A percentile compares a stretch with the other conserved stretches of the same genome.
These are phyloP conservation scores for Muricea muricata DNA, from an alignment of 92 coral and sea anemone species.

Conservation along the genomic window DNA sequence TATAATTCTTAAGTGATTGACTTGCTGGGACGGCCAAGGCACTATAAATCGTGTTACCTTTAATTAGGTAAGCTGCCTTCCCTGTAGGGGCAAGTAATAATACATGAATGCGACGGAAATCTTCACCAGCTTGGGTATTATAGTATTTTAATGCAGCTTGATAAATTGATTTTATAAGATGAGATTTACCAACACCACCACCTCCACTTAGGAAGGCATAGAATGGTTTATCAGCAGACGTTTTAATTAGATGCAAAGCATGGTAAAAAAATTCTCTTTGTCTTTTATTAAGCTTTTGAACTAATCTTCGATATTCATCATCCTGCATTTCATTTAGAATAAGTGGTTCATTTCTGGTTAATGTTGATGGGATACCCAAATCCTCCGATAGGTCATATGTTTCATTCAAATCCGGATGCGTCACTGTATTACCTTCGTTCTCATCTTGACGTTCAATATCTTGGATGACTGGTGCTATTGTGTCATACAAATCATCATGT, in stretches of 20 bases:
- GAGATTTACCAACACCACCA: constrained; percentile 11
- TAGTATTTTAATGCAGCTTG: constrained; percentile 58
- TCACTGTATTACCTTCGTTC: constrained; percentile 10
- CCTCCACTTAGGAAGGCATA: constrained; percentile 32
- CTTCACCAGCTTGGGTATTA: constrained; percentile 47
- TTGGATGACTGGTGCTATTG: background rate
- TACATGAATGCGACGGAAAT: constrained; percentile 34
- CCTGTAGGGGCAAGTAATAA: constrained; percentile 58
- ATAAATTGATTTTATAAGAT: constrained; percentile 13
- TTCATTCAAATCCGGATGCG: background rate
- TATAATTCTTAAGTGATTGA: constrained; percentile 9
- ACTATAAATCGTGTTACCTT: constrained; percentile 6
- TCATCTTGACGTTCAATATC: constrained; percentile 14
- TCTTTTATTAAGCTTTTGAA: too few relatives aligned
- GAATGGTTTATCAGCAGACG: constrained; percentile 4
- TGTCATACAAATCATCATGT: constrained; percentile 10
- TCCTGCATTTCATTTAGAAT: too few relatives aligned
- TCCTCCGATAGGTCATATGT: background rate
- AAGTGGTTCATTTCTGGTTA: too few relatives aligned
- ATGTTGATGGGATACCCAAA: too few relatives aligned
- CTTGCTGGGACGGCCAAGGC: constrained; percentile 16
- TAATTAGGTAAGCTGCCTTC: background rate
- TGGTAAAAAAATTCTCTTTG: too few relatives aligned
- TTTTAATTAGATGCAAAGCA: too few relatives aligned
- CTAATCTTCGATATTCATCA: too few relatives aligned